Base-by-base conservation (phyloP, 2,888 invertebrate genomes). In the Thelaira solivaga region DNA sequence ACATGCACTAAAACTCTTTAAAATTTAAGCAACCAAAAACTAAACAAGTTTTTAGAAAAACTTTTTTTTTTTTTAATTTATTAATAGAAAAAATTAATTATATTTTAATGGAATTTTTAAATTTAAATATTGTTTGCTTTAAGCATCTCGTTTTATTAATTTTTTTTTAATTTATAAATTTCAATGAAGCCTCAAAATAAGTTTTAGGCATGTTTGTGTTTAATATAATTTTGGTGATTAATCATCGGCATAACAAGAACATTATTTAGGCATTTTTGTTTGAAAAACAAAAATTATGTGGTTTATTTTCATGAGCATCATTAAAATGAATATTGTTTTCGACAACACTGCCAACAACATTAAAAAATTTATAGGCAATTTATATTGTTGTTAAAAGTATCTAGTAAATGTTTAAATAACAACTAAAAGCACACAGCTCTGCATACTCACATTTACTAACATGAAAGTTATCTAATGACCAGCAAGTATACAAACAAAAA, bases 321-420 rank as follows among this genome's bases (percentile, higher is more conserved):
- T 72, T 67, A 65, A 76, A 72, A 49, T 55, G 53, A 39, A 61
- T 55, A 61, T 67, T 39, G 26, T 57, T 31, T 34, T 55, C 16
- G 34, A 36, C 55, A 45, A 59, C 59, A 77, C 69, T 59, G 59
- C 53, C 69, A 20, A 49, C 69, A 20, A 49, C 43, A 61, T 71
- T 74, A 65, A 55, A 18, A 74, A 71, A 49, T 74, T 71, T 74
- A 65, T 74, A 65, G 64, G 39, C 69, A 65, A 36, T 71, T 74
- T 69, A 69, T 69, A 36, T 53, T 69, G 45, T 59, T 69, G 59
- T 69, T 68, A 68, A 74, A 78, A 45, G n/a, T n/a, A n/a, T n/a
- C n/a, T 64, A 43, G 64, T 64, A 39, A 62, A 61, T 29, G 29
- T 53, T 22, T 13, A 59, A 67, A 53, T 4, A 34, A 11, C 18